Evolutionary conservation across 2,888 invertebrate species (phyloP).

Genomic region (Athetis lepigone): DNA sequence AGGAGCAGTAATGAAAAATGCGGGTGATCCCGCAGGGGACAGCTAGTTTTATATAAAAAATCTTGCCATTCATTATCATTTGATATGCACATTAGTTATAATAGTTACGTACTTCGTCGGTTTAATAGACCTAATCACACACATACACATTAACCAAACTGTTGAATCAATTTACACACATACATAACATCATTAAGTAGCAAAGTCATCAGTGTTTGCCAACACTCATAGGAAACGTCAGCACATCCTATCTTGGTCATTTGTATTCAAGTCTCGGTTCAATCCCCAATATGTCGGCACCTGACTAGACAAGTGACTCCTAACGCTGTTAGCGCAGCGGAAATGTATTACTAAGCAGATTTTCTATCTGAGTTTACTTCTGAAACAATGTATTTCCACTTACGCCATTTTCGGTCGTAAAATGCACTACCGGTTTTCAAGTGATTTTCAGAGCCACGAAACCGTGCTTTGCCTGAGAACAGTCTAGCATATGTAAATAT

Average conservation of each 20-base stretch:
- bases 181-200: slow-evolving; percentile 10
- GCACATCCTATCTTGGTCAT: slow-evolving; percentile 46
- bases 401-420: slow-evolving; percentile 23
- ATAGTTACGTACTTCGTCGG: no score
- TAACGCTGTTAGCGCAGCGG: slow-evolving; percentile 6
- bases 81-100: no score
- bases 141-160: neutral
- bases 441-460: neutral
- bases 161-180: slow-evolving; percentile 13
- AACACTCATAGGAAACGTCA: slow-evolving; percentile 35
- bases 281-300: slow-evolving; percentile 46
- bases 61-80: no score
- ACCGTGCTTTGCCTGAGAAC: no score
- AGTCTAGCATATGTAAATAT: no score
- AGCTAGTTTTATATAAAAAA: no score
- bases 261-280: slow-evolving; percentile 55
- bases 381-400: slow-evolving; percentile 22
- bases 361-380: slow-evolving; percentile 21
- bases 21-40: no score
- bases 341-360: slow-evolving; percentile 22
- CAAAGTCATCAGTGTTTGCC: slow-evolving; percentile 40
- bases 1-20: no score
- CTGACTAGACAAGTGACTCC: slow-evolving; percentile 29
- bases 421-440: slow-evolving; percentile 12
- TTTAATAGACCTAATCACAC: neutral